Evolutionary conservation across 2,797 vertebrate genomes (phyloP), one percentile per base, ranked within the genome.

Genomic region (Diceros bicornis): DNA sequence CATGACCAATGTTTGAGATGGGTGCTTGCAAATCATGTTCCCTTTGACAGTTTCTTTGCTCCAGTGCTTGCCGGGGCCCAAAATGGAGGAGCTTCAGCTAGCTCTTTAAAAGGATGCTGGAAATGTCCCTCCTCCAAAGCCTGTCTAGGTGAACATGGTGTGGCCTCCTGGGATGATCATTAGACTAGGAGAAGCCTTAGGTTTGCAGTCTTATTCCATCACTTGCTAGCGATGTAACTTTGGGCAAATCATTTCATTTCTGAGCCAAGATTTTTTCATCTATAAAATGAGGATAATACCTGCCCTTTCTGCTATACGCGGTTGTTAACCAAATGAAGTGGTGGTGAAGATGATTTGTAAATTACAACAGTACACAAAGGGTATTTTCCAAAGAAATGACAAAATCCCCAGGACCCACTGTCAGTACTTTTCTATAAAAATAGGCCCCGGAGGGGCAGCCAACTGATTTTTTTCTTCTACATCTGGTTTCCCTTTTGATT

Each of bases 341-440:
- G n/a, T 77, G n/a, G 6, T 52, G 62, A 91, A 68, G 61, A 52
- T 93, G 83, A 62, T 57, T 50, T 93, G 20, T 72, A 88, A 90
- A 78, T 62, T 59, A 59, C 25, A 62, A 25, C 72, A 32, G 66
- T 57, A 84, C 29, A 69, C 9, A 27, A 32, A 74, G 47, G 20
- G 4, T 92, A 44, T 95, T 89, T 97, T 88, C 94, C 52, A 84
- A 89, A 86, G 44, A 85, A 97, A 86, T 61, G 50, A 41, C 64
- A 64, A 77, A 94, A 32, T 77, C 16, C 57, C 17, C 13, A 13
- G 64, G 41, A 69, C 3, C 20, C 50, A n/a, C 29, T 89, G 71
- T 57, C 12, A 61, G 5, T 75, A 21, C 55, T 92, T 88, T 94
- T 32, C 52, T 91, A 5, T 77, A 71, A 92, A 91, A 23, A 71